A percentile compares a stretch with the other conserved stretches of the same genome.
phyloP scores from a whole-genome alignment of 2,113 vertebrate species.

The Coryphaenoides rupestris region DNA sequence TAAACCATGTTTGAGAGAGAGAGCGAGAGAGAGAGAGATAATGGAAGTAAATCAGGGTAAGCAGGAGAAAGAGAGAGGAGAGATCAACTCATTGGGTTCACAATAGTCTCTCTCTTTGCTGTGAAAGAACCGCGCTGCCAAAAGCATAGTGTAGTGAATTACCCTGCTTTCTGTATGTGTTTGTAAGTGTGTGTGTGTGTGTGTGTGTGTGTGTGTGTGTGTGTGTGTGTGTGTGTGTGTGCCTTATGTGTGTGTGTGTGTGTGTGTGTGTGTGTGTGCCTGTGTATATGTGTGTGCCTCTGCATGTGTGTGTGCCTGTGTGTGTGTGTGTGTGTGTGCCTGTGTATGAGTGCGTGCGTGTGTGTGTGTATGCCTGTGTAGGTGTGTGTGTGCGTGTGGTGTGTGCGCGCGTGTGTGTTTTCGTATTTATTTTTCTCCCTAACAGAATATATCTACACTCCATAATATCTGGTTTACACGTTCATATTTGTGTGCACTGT shows the following conservation, averaged over 20 bases:
- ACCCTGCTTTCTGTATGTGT: not conserved
- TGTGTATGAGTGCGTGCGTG: conserved; percentile 2
- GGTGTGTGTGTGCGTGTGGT: not conserved
- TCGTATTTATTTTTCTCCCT: no score
- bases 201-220: conserved; percentile 8
- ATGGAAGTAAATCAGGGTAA: not conserved
- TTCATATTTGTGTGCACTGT: not conserved
- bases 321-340: conserved; percentile 11
- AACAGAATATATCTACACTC: no score
- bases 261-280: conserved; percentile 5
- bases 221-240: not conserved
- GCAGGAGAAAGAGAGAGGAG: no score
- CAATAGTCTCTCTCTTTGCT: conserved; percentile 21
- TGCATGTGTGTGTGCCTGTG: conserved; percentile 5
- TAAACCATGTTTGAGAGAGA: no score
- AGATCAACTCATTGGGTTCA: conserved; percentile 50
- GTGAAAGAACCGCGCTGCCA: conserved; percentile 33
- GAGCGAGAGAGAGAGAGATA: conserved; percentile 30
- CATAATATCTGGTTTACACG: not conserved
- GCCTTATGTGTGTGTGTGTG: not conserved
- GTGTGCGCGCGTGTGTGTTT: not conserved
- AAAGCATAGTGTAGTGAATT: no score
- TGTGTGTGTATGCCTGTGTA: not conserved
- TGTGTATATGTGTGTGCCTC: conserved; percentile 7
- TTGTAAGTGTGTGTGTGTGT: conserved; percentile 6